Evolutionary conservation across 1,140 invertebrate species (phyloP), one percentile per base, ranked within the genome.

Genomic region (Choristoneura fumiferana): DNA sequence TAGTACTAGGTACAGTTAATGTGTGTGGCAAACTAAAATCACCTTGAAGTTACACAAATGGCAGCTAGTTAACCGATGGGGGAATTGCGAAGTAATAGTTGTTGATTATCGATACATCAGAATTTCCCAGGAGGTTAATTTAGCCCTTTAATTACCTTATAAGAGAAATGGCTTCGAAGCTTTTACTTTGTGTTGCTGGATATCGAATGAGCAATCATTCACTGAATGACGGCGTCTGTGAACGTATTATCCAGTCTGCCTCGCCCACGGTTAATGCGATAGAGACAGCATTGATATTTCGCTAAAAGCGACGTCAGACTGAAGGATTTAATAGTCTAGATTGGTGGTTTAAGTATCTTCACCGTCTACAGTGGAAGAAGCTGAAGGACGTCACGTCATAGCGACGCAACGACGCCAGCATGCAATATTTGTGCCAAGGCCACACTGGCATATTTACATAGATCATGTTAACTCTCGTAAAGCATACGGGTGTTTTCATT

Each of bases 361-460:
- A 29, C n/a, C n/a, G n/a, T n/a, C n/a, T n/a, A 6, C 22, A 29
- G 22, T 10, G 9, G 35, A 10, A 37, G 8, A 4, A 1, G 35
- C n/a, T 15, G 17, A 45, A 45, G 40, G 40, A 45, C 40, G 40
- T 45, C 40, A 45, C 18, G 17, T 15, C 22, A 29, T 29, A 3
- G 22, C 22, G 22, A 29, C 22, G 22, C 22, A 29, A 2, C 22
- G 15, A 18, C 40, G 37, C 64, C 62, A 63, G 57, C 62, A 57
- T 53, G 18, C 43, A 54, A 58, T 57, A 68, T 63, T 58, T 62
- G 54, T 71, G 67, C 68, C 67, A 69, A 65, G 43, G 43, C 43
- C 43, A 49, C 18, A 10, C 5, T 17, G 43, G 18, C 43, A 49
- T 49, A 45, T 45, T 45, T 45, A 18, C 17, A 29, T 45, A 22